These are phyloP conservation scores for Lithophane semibrunnea DNA, from an alignment of 2,888 invertebrate species.

Conservation along the genomic window DNA sequence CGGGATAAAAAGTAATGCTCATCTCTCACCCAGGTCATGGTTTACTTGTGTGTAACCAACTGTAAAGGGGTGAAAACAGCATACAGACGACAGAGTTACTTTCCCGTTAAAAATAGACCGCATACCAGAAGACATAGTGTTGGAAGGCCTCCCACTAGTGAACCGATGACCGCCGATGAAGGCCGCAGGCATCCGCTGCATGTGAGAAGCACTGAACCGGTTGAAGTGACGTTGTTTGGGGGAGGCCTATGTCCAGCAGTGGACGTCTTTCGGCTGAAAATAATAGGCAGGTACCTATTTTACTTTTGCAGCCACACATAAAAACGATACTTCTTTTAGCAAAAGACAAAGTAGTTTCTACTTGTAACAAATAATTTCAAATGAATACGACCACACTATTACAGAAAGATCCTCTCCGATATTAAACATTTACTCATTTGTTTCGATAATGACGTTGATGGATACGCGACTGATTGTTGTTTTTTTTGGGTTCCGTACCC, in stretches of 20 bases:
- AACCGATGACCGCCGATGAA: neutral
- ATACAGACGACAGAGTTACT: too few species aligned
- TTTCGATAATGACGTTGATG: neutral
- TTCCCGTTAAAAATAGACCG: too few species aligned
- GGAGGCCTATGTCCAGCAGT: too few species aligned
- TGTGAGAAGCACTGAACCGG: too few species aligned
- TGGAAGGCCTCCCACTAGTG: neutral
- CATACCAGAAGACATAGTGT: neutral
- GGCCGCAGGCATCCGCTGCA: too few species aligned
- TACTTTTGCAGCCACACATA: neutral
- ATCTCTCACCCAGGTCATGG: too few species aligned
- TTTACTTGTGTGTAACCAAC: too few species aligned
- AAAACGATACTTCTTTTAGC: neutral
- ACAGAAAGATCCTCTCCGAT: conserved; percentile 7
- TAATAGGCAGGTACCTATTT: neutral
- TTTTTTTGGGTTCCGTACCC: too few species aligned
- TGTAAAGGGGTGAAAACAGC: too few species aligned
- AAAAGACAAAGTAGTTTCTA: neutral
- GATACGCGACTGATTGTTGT: neutral
- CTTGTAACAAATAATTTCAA: conserved; percentile 2
- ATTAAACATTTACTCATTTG: conserved; percentile 32
- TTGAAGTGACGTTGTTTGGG: too few species aligned
- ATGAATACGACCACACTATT: neutral
- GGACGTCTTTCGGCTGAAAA: too few species aligned
- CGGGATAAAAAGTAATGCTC: too few species aligned